Conservation (phyloP, 2,113 vertebrate genomes). For the Piaya cayana region DNA sequence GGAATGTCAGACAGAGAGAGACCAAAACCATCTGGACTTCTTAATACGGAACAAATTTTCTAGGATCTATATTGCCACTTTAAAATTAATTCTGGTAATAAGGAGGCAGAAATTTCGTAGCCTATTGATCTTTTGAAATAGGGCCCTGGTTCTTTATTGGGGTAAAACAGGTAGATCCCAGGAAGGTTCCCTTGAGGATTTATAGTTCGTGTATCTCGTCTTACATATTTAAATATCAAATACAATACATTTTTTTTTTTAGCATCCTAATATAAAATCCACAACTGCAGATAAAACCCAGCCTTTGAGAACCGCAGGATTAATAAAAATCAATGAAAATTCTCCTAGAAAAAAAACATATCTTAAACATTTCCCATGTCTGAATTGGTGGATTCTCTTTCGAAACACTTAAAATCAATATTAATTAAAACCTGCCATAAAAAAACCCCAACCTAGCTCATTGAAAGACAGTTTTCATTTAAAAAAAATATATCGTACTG, state of each 20-base stretch:
- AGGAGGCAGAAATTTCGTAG: slow-evolving; percentile 54
- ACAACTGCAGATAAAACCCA: neutral
- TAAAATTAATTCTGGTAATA: slow-evolving; percentile 76
- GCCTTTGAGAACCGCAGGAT: neutral
- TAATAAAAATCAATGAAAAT: neutral
- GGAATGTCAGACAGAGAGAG: slow-evolving; percentile 77
- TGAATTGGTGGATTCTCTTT: neutral
- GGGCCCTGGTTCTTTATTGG: neutral
- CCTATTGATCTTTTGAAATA: slow-evolving; percentile 49
- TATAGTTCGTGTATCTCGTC: neutral
- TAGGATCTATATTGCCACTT: slow-evolving; percentile 69
- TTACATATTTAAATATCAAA: neutral
- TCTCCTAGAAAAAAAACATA: neutral
- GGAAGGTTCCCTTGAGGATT: neutral
- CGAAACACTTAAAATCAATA: neutral
- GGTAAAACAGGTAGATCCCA: neutral
- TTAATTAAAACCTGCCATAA: neutral
- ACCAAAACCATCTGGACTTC: slow-evolving; percentile 81
- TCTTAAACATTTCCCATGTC: neutral
- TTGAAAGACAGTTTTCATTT: neutral
- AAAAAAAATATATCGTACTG: neutral
- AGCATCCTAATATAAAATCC: neutral
- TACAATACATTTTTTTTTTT: neutral
- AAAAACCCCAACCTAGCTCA: neutral
- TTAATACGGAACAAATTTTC: slow-evolving; percentile 73